A percentile compares a stretch with the other conserved stretches of the same genome.
phyloP scores from a whole-genome alignment of 2,113 vertebrate genomes.

The Pontoporia blainvillei region DNA sequence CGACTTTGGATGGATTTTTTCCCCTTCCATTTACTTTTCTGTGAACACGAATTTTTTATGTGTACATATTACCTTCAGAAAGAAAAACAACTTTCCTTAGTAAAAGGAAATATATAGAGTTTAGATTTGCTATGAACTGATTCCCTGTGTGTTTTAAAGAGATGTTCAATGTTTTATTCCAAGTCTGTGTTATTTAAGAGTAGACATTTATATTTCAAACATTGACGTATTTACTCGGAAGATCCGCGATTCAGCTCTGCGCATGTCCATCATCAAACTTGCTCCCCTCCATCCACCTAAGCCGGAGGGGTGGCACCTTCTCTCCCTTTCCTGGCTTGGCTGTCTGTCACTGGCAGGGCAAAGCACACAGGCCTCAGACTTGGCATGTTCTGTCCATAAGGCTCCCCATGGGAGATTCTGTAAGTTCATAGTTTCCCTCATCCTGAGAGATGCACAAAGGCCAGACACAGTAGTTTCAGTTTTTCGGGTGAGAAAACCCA shows the following conservation, averaged over 20 bases:
- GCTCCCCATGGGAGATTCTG: background rate
- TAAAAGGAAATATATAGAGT: background rate
- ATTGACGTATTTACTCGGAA: background rate
- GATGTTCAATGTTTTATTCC: background rate
- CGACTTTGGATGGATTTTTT: accelerated
- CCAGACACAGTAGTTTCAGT: background rate
- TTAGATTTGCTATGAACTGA: background rate
- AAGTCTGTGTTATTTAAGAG: background rate
- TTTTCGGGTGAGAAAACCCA: background rate
- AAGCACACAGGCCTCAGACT: background rate
- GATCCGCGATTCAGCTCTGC: accelerated
- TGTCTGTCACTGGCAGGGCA: background rate
- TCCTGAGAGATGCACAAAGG: background rate
- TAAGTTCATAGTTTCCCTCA: background rate
- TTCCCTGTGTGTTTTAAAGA: background rate
- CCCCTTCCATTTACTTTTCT: background rate
- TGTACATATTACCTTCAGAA: background rate
- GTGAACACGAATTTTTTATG: background rate
- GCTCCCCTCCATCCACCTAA: background rate
- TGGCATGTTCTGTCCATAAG: accelerated
- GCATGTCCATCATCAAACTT: accelerated
- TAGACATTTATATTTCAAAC: background rate
- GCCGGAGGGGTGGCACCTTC: accelerated
- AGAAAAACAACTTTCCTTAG: background rate
- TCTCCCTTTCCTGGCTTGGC: too few species aligned